phyloP scores from a whole-genome alignment of 2,797 vertebrate species.

The Phataginus tricuspis region DNA sequence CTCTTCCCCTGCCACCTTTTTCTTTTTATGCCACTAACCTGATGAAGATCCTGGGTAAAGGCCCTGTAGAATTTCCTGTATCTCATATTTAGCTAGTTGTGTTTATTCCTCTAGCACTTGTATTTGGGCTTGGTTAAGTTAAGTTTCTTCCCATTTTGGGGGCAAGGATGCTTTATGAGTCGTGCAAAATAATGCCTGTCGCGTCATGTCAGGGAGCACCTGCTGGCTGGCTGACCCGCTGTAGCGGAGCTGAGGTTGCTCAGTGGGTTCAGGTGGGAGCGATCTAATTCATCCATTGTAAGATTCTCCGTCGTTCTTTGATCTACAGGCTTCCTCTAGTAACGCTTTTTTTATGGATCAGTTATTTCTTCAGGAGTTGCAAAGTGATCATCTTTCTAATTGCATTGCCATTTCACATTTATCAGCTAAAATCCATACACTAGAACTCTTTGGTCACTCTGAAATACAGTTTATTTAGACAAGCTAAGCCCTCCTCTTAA shows the following conservation, averaged over 20 bases:
- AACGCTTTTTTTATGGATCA: background rate
- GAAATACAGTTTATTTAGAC: background rate
- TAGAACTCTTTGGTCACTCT: background rate
- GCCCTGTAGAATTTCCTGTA: background rate
- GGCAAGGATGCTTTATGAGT: background rate
- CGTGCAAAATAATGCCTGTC: background rate
- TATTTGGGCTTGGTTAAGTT: conserved; percentile 5
- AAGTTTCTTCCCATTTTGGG: background rate
- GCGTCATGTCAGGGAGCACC: background rate
- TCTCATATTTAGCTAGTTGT: background rate
- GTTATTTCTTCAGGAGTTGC: background rate
- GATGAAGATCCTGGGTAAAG: background rate
- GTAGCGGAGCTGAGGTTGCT: background rate
- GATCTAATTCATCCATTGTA: background rate
- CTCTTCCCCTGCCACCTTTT: background rate
- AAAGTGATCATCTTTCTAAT: background rate
- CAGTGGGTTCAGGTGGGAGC: background rate
- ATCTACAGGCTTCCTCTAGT: background rate
- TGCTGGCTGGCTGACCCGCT: background rate
- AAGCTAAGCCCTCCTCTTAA: background rate
- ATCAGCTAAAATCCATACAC: background rate
- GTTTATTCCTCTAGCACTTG: background rate
- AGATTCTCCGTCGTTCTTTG: background rate
- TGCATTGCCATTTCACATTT: background rate
- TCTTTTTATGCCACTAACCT: background rate